Base-by-base conservation (phyloP, 2,888 invertebrate genomes). In the Eremobia ochroleuca region DNA sequence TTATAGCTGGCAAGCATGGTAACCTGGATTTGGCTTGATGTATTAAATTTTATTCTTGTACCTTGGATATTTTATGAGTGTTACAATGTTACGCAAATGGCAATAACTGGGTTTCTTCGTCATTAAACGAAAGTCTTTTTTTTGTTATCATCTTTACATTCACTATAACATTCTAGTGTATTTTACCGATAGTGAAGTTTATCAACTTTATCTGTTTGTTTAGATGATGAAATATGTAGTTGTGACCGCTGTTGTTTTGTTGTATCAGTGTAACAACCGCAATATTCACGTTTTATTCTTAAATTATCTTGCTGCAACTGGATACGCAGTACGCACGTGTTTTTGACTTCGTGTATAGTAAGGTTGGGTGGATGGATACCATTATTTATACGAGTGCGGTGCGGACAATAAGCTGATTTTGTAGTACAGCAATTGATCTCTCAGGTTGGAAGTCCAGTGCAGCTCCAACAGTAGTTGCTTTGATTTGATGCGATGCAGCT, bases 401-500 rank as follows among this genome's bases (percentile, higher is more conserved):
- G 28, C 66, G 34, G n/a, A 78, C 73, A 80, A 81, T 78, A 79
- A 78, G 59, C 61, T 72, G 70, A 76, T 74, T 81, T 82, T 78
- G 61, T 76, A 70, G 69, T 62, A 72, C 75, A 77, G 78, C 80
- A 88, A 73, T 78, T 81, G 73, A 76, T 77, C 78, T 80, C 74
- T 72, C 64, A 74, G 55, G 74, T 72, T 82, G 82, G 78, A 74
- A 76, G 81, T 73, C 79, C 85, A 80, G 71, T 73, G 49, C 74
- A 83, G 73, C 69, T 80, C 61, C 55, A 90, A 95, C 93, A 94
- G 93, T 90, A 90, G 83, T 86, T 81, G 91, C 93, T 93, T 94
- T 94, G 92, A 93, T 90, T 88, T 93, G 93, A 94, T 94, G 89
- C 88, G 88, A 87, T 92, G 94, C 96, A 96, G 96, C 95, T 95